These are phyloP conservation scores for Cepaea nemoralis DNA, from an alignment of 1,140 invertebrate species.

Conservation along the genomic window DNA sequence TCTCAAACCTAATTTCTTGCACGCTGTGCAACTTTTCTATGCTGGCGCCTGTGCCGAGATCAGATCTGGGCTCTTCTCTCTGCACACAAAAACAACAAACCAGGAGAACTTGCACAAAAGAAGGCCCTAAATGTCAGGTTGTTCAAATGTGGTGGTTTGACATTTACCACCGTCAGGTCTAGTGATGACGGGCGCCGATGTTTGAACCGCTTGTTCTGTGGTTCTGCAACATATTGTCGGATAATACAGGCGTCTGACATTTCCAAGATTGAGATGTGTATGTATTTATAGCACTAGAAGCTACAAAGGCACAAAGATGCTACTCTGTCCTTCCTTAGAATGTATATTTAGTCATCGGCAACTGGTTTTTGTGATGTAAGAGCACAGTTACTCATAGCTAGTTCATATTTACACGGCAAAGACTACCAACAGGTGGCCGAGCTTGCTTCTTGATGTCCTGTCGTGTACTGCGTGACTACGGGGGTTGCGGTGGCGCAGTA, in stretches of 20 bases:
- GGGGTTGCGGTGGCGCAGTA: too few species aligned
- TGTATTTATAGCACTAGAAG: background rate
- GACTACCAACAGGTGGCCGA: too few species aligned
- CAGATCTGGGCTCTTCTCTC: background rate
- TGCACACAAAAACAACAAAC: background rate
- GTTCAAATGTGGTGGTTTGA: background rate
- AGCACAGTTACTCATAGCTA: too few species aligned
- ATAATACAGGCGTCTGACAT: background rate
- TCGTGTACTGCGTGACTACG: too few species aligned
- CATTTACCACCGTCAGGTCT: background rate
- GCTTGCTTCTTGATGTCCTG: too few species aligned
- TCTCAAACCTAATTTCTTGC: too few species aligned
- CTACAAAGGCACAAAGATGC: too few species aligned
- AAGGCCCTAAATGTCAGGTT: background rate
- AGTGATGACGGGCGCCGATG: too few species aligned
- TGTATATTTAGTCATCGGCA: too few species aligned
- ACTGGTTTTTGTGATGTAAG: too few species aligned
- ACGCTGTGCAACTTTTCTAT: background rate
- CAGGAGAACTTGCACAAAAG: background rate
- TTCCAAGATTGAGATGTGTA: background rate
- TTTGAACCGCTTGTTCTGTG: background rate
- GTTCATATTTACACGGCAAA: too few species aligned
- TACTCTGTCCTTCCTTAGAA: too few species aligned
- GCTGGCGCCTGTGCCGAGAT: background rate
- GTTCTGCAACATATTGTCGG: background rate